A percentile compares a stretch with the other conserved stretches of the same genome.
Conservation (phyloP, 2,888 invertebrate species). For the Ectobius pallidus region DNA sequence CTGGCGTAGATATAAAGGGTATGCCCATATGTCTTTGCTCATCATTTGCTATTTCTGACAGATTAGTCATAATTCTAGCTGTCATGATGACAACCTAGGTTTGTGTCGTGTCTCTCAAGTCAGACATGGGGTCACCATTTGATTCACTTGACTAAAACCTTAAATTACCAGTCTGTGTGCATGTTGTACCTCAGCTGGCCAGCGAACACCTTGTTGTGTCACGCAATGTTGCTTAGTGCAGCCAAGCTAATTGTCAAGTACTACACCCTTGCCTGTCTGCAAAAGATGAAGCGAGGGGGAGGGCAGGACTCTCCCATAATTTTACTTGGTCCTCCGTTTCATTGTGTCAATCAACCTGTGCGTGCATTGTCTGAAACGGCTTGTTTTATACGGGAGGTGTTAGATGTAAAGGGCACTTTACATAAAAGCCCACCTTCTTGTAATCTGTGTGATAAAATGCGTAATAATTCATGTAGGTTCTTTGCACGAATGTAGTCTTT, state of each 20-base stretch:
- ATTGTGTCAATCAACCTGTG: slow-evolving; percentile 35
- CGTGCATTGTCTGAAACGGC: slow-evolving; percentile 38
- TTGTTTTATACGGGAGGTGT: slow-evolving; percentile 41
- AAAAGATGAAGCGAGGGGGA: background rate
- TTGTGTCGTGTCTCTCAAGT: slow-evolving; percentile 1
- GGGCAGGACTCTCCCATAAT: background rate
- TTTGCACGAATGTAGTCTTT: slow-evolving; percentile 46
- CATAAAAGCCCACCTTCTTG: slow-evolving; percentile 43
- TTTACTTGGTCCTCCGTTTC: slow-evolving; percentile 25
- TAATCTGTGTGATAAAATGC: slow-evolving; percentile 46
- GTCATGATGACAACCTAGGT: slow-evolving; percentile 3
- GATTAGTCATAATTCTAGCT: slow-evolving; percentile 21
- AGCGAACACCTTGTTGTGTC: background rate
- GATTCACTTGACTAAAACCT: slow-evolving; percentile 34
- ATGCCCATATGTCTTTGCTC: slow-evolving; percentile 38
- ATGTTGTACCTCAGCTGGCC: slow-evolving; percentile 36
- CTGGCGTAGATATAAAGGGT: slow-evolving; percentile 22
- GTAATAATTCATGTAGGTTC: slow-evolving; percentile 43
- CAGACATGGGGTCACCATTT: slow-evolving; percentile 26
- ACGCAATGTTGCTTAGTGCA: background rate
- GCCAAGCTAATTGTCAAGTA: slow-evolving; percentile 28
- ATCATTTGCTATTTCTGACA: slow-evolving; percentile 36
- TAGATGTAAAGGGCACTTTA: slow-evolving; percentile 41
- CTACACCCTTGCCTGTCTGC: background rate
- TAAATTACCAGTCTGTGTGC: slow-evolving; percentile 34